Evolutionary conservation across 1,140 invertebrate species (phyloP).

Genomic region (Streblospio benedicti): DNA sequence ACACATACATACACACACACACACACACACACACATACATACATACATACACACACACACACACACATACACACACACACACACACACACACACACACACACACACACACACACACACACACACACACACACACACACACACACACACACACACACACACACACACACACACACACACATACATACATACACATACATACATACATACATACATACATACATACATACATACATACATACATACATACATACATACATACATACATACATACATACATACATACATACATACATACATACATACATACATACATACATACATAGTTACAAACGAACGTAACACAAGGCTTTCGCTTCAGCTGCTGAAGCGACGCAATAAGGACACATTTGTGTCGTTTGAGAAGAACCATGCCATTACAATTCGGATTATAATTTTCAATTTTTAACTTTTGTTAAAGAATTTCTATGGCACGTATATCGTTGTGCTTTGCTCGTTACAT

Average conservation of each 20-base stretch:
- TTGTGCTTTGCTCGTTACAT: neutral
- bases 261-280: constrained; percentile 1
- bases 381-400: neutral
- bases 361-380: neutral
- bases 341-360: neutral
- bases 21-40: constrained; percentile 4
- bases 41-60: constrained; percentile 4
- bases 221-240: constrained; percentile 1
- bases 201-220: constrained; percentile 1
- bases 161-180: constrained; percentile 5
- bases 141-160: constrained; percentile 6
- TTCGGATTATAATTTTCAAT: neutral
- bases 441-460: neutral
- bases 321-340: neutral
- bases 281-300: neutral
- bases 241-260: constrained; percentile 1
- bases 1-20: constrained; percentile 4
- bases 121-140: constrained; percentile 6
- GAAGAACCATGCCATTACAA: neutral
- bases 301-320: neutral
- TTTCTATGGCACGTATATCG: neutral
- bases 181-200: constrained; percentile 2
- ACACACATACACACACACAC: constrained; percentile 5
- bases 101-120: constrained; percentile 6
- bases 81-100: constrained; percentile 6